These are phyloP conservation scores for Oxycera nigricornis DNA, from an alignment of 2,888 invertebrate species.

Conservation along the genomic window DNA sequence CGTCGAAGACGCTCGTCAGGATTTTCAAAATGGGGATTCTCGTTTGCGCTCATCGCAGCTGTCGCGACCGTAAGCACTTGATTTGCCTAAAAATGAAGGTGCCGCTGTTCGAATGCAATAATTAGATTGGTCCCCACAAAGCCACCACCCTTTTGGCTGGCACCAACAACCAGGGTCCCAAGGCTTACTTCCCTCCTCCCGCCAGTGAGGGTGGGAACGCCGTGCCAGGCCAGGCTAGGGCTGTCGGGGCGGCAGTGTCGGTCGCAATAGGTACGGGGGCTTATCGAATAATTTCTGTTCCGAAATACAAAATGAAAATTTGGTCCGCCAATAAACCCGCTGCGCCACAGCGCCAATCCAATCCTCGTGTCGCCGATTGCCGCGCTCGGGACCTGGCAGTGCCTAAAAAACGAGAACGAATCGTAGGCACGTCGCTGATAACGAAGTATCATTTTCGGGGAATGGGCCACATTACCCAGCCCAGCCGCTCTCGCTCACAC, in stretches of 20 bases:
- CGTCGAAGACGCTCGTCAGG: no score
- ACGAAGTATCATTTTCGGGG: background rate
- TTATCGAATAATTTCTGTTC: conserved; percentile 18
- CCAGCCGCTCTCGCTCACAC: conserved; percentile 5
- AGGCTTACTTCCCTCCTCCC: background rate
- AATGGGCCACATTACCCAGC: background rate
- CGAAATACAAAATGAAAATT: conserved; percentile 26
- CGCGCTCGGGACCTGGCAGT: background rate
- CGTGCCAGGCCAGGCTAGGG: no score
- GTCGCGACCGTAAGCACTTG: no score
- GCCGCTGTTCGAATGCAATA: background rate
- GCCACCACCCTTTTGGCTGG: background rate
- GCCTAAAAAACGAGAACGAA: background rate
- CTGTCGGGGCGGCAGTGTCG: conserved; percentile 6
- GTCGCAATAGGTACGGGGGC: conserved; percentile 23
- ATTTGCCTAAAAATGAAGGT: no score
- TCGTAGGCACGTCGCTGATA: background rate
- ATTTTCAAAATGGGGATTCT: no score
- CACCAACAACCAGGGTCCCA: background rate
- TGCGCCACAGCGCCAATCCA: background rate
- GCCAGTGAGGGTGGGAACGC: conserved; percentile 5
- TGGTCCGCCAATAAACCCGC: conserved; percentile 19
- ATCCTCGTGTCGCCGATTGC: background rate
- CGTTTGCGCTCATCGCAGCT: no score
- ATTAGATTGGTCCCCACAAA: background rate